phyloP scores from a whole-genome alignment of 2,888 invertebrate genomes.

The Epirrhoe alternata region DNA sequence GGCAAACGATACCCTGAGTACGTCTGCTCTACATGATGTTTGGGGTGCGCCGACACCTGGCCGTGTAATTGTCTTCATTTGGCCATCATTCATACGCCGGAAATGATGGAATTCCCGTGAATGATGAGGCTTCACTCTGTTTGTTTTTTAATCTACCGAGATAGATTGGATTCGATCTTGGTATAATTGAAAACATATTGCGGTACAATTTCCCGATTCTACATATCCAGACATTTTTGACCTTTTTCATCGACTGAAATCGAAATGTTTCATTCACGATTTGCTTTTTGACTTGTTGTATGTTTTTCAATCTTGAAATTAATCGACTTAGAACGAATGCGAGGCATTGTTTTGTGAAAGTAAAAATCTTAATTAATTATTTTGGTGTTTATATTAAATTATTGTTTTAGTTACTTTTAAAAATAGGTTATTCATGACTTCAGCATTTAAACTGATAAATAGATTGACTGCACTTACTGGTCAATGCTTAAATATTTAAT shows the following conservation, averaged over 20 bases:
- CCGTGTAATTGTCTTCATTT: constrained; percentile 42
- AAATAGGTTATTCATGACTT: too few relatives aligned
- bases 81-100: constrained; percentile 42
- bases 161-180: constrained; percentile 33
- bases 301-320: background rate
- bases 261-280: constrained; percentile 9
- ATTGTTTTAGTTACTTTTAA: too few relatives aligned
- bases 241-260: constrained; percentile 15
- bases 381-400: too few relatives aligned
- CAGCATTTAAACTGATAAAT: too few relatives aligned
- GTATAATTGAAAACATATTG: constrained; percentile 36
- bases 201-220: constrained; percentile 8
- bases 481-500: background rate
- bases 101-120: constrained; percentile 39
- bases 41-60: constrained; percentile 40
- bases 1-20: constrained; percentile 19
- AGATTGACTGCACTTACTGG: too few relatives aligned
- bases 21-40: constrained; percentile 32
- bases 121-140: constrained; percentile 36
- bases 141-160: constrained; percentile 37
- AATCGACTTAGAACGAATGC: background rate
- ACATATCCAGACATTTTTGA: constrained; percentile 14
- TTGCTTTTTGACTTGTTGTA: constrained; percentile 1
- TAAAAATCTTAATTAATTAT: too few relatives aligned
- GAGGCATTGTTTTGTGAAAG: background rate